Conservation (phyloP, 2,113 vertebrate genomes). For the Cacatua alba region DNA sequence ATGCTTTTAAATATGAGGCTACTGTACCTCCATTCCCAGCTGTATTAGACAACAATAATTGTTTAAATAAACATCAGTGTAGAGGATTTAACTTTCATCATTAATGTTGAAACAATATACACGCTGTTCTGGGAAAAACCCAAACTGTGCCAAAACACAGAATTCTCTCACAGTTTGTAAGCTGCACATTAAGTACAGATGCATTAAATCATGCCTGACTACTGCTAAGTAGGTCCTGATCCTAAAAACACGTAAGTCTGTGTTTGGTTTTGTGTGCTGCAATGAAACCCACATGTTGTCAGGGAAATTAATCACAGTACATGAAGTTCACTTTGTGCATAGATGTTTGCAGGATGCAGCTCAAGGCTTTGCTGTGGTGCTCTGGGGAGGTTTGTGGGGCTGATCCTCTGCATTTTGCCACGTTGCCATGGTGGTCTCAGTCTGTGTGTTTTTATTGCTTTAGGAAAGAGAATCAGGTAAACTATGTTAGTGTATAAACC, state of each 20-base stretch:
- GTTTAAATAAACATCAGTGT: slow-evolving; percentile 4
- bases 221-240: slow-evolving; percentile 11
- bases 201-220: neutral
- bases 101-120: neutral
- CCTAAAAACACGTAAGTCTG: neutral
- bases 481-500: neutral
- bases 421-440: neutral
- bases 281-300: slow-evolving; percentile 2
- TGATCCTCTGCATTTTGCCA: neutral
- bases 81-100: neutral
- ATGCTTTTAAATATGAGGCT: neutral
- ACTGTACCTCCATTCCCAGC: neutral
- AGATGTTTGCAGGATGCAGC: neutral
- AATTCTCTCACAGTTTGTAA: neutral
- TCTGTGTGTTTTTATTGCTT: neutral
- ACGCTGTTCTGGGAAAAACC: neutral
- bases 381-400: neutral
- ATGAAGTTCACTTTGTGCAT: neutral
- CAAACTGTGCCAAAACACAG: neutral
- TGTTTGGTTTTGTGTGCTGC: slow-evolving; percentile 20
- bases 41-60: neutral
- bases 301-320: slow-evolving; percentile 11
- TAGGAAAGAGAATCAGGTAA: neutral
- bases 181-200: neutral
- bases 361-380: neutral